Percentiles rank a stretch among this genome's conserved stretches.
These are phyloP conservation scores for Leucoraja ocellata DNA, from an alignment of 2,797 vertebrate species.

Conservation along the genomic window DNA sequence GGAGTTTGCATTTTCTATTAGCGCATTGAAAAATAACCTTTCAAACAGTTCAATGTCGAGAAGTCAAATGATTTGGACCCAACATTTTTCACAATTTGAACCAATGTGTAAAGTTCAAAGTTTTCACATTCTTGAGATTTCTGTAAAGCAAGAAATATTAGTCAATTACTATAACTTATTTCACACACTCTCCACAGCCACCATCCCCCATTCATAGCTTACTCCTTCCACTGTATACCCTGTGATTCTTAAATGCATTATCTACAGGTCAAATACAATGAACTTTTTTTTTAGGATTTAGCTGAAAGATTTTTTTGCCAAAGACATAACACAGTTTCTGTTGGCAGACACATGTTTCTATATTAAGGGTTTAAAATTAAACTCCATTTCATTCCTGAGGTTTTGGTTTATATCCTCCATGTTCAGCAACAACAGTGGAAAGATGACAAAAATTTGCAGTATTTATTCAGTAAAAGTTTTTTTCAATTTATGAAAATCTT, in stretches of 20 bases:
- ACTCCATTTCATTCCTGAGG: slow-evolving; percentile 27
- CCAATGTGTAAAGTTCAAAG: slow-evolving; percentile 30
- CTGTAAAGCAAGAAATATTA: slow-evolving; percentile 6
- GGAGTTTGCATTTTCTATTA: not conserved
- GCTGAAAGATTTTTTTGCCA: not conserved
- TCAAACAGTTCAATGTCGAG: not conserved
- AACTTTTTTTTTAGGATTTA: not conserved
- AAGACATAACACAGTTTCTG: not conserved
- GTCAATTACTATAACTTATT: slow-evolving; percentile 17
- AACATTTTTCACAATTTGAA: slow-evolving; percentile 2
- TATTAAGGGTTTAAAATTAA: not conserved
- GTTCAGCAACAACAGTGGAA: not conserved
- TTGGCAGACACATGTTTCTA: not conserved
- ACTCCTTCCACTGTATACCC: not conserved
- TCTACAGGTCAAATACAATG: not conserved
- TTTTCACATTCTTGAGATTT: slow-evolving; percentile 32
- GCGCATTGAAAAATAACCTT: not conserved
- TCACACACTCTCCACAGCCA: not conserved
- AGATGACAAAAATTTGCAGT: not conserved
- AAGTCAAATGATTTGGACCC: not conserved
- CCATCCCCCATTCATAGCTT: not conserved
- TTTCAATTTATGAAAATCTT: not conserved
- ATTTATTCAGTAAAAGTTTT: not conserved
- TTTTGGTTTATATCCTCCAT: not conserved
- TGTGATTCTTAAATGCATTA: not conserved